phyloP scores from a whole-genome alignment of 2,797 vertebrate species.

The Sebastes itinus region DNA sequence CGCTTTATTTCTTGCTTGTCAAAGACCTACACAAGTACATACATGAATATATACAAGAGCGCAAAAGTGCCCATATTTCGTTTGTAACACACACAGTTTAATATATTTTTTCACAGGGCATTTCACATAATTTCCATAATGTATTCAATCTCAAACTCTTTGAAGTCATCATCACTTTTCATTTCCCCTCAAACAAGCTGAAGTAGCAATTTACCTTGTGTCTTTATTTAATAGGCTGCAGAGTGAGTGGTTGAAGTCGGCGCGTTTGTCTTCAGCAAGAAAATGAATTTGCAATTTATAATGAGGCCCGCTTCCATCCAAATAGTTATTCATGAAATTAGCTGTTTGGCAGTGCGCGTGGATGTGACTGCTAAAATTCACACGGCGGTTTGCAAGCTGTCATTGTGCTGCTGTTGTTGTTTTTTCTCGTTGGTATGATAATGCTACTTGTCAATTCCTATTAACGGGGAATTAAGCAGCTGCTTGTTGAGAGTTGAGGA shows the following conservation, averaged over 20 bases:
- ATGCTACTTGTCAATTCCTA: conserved; percentile 14
- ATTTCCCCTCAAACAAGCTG: conserved; percentile 55
- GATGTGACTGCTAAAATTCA: conserved; percentile 13
- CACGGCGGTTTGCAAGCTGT: conserved; percentile 23
- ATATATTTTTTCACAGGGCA: conserved; percentile 7
- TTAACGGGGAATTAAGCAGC: conserved; percentile 12
- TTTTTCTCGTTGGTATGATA: neutral
- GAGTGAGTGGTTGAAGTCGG: conserved; percentile 40
- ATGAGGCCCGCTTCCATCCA: conserved; percentile 57
- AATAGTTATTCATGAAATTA: conserved; percentile 52
- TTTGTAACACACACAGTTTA: neutral
- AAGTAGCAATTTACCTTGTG: conserved; percentile 58
- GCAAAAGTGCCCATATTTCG: neutral
- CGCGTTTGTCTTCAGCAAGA: conserved; percentile 48
- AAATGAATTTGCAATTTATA: conserved; percentile 68
- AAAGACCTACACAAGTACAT: neutral
- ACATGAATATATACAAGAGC: neutral
- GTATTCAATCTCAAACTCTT: conserved; percentile 46
- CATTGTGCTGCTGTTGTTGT: neutral
- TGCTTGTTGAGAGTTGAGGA: neutral
- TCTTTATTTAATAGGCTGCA: conserved; percentile 65
- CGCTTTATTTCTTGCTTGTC: conserved; percentile 7
- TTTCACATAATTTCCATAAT: conserved; percentile 51
- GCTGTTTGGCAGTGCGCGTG: conserved; percentile 20
- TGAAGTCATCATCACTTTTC: conserved; percentile 60